Evolutionary conservation across 2,113 vertebrate species (phyloP).

Genomic region (Cynocephalus volans): DNA sequence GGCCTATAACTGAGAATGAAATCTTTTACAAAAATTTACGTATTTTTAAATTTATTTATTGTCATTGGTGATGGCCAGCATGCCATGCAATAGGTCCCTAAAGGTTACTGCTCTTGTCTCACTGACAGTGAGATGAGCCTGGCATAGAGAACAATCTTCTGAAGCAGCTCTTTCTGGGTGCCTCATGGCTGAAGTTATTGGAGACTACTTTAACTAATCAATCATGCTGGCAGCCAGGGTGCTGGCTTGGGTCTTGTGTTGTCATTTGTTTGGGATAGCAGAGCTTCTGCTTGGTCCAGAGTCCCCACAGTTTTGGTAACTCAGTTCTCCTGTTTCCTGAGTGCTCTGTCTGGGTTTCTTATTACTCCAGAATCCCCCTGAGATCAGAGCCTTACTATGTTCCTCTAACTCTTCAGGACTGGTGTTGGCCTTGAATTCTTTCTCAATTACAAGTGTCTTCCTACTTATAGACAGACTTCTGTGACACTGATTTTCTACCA

Average conservation of each 20-base stretch:
- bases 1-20: neutral
- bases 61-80: neutral
- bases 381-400: neutral
- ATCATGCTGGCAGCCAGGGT: accelerated
- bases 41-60: neutral
- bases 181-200: accelerated
- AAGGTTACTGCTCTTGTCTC: neutral
- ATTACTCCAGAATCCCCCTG: neutral
- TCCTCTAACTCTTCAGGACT: neutral
- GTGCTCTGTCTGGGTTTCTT: neutral
- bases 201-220: accelerated
- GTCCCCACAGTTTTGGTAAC: neutral
- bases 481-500: neutral
- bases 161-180: accelerated
- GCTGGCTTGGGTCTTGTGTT: accelerated
- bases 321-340: neutral
- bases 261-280: neutral
- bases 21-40: neutral
- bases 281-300: no score
- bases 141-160: neutral
- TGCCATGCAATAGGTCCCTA: neutral
- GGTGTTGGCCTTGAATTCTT: neutral
- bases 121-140: neutral
- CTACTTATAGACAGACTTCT: neutral
- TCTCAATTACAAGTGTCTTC: neutral